Evolutionary conservation across 2,113 vertebrate genomes (phyloP).

Genomic region (Paedocypris sp.): DNA sequence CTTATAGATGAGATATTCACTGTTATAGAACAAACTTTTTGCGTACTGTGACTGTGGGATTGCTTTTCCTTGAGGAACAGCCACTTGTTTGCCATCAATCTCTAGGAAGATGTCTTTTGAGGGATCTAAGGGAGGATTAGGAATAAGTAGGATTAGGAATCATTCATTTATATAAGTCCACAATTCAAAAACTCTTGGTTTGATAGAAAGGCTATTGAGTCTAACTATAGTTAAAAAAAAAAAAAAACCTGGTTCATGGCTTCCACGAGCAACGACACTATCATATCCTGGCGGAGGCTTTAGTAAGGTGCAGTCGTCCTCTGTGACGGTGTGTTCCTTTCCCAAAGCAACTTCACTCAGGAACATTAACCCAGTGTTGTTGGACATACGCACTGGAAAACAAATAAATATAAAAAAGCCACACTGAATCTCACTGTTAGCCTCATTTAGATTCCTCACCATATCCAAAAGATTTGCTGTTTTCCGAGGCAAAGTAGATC

Average conservation of each 20-base stretch:
- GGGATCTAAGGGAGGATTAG: constrained; percentile 58
- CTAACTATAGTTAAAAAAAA: too few relatives aligned
- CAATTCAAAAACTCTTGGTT: too few relatives aligned
- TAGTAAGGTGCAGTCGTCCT: constrained; percentile 45
- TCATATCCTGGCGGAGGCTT: constrained; percentile 61
- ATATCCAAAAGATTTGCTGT: constrained; percentile 71
- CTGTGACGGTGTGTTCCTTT: constrained; percentile 61
- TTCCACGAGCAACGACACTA: constrained; percentile 73
- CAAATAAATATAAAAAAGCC: neutral
- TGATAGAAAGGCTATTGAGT: too few relatives aligned
- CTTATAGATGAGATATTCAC: constrained; percentile 83
- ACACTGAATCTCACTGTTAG: neutral
- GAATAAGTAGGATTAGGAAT: neutral
- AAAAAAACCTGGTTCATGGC: constrained; percentile 69
- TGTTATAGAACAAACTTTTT: constrained; percentile 65
- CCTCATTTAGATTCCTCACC: constrained; percentile 72
- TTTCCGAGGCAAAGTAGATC: constrained; percentile 87
- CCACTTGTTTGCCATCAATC: constrained; percentile 68
- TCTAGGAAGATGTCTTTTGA: constrained; percentile 58
- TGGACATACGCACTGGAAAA: constrained; percentile 53
- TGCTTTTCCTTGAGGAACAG: constrained; percentile 71
- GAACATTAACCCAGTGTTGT: constrained; percentile 78
- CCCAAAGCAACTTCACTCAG: constrained; percentile 80
- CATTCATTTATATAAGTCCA: too few relatives aligned
- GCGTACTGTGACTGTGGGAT: constrained; percentile 50